These are phyloP conservation scores for Papilio demoleus DNA, from an alignment of 2,888 invertebrate genomes.

Conservation along the genomic window DNA sequence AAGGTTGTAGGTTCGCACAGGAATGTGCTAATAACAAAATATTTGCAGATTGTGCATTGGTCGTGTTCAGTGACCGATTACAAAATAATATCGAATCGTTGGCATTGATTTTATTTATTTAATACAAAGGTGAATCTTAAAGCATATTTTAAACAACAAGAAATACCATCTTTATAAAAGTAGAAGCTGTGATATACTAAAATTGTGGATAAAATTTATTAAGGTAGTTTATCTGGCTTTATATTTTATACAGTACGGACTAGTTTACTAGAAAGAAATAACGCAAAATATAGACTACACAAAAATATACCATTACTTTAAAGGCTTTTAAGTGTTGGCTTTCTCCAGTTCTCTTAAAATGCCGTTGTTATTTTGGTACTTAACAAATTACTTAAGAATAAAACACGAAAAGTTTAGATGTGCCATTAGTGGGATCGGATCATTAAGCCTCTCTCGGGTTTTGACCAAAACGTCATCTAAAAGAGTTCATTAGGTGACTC, in stretches of 20 bases:
- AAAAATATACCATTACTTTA: background rate
- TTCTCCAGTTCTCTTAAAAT: background rate
- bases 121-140: background rate
- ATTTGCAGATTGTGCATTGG: background rate
- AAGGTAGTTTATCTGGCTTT: background rate
- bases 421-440: conserved; percentile 30
- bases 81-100: conserved; percentile 3
- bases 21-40: background rate
- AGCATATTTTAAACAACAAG: background rate
- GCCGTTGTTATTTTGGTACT: conserved; percentile 17
- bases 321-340: conserved; percentile 10
- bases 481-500: conserved; percentile 31
- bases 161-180: too few relatives aligned
- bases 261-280: background rate
- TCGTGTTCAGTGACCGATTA: conserved; percentile 5
- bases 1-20: background rate
- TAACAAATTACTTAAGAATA: conserved; percentile 22
- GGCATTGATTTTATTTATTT: background rate
- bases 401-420: conserved; percentile 28
- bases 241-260: background rate
- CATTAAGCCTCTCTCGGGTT: conserved; percentile 25
- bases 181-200: background rate
- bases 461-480: conserved; percentile 30
- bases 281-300: background rate
- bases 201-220: background rate